A percentile compares a stretch with the other conserved stretches of the same genome.
Evolutionary conservation across 2,888 invertebrate species (phyloP).

Genomic region (Taenaris catops): DNA sequence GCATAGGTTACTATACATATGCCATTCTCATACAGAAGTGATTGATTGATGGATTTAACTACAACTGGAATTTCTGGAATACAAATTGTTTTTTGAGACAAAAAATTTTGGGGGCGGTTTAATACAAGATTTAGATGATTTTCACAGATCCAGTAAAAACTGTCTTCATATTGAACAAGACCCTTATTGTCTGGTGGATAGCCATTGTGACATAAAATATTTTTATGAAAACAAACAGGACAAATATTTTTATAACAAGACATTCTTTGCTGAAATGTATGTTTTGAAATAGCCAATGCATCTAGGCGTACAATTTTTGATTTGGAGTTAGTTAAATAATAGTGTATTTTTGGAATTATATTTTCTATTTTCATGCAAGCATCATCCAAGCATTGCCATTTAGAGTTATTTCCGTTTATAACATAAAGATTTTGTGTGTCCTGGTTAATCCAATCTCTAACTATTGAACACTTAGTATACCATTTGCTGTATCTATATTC

Average conservation of each 20-base stretch:
- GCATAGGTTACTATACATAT: slow-evolving; percentile 82
- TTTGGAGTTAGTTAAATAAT: slow-evolving; percentile 69
- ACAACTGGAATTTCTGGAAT: slow-evolving; percentile 76
- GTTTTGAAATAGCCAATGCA: slow-evolving; percentile 77
- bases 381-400: slow-evolving; percentile 76
- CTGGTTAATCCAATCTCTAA: slow-evolving; percentile 69
- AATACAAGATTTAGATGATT: slow-evolving; percentile 72
- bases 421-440: slow-evolving; percentile 75
- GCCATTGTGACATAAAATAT: slow-evolving; percentile 50
- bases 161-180: slow-evolving; percentile 72
- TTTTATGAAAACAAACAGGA: slow-evolving; percentile 75
- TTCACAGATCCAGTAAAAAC: slow-evolving; percentile 82
- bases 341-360: slow-evolving; percentile 60
- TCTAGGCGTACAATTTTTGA: slow-evolving; percentile 67
- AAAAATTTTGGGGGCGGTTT: slow-evolving; percentile 52
- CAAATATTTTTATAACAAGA: slow-evolving; percentile 77
- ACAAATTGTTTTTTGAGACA: slow-evolving; percentile 33
- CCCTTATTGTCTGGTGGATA: slow-evolving; percentile 74
- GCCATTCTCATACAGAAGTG: slow-evolving; percentile 71
- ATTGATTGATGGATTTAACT: slow-evolving; percentile 51
- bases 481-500: slow-evolving; percentile 61
- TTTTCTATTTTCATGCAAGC: slow-evolving; percentile 49
- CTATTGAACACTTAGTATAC: slow-evolving; percentile 39
- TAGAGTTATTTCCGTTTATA: slow-evolving; percentile 69
- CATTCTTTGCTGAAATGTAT: slow-evolving; percentile 69